Base-by-base conservation (phyloP, 1,140 invertebrate genomes). In the Pinna nobilis region DNA sequence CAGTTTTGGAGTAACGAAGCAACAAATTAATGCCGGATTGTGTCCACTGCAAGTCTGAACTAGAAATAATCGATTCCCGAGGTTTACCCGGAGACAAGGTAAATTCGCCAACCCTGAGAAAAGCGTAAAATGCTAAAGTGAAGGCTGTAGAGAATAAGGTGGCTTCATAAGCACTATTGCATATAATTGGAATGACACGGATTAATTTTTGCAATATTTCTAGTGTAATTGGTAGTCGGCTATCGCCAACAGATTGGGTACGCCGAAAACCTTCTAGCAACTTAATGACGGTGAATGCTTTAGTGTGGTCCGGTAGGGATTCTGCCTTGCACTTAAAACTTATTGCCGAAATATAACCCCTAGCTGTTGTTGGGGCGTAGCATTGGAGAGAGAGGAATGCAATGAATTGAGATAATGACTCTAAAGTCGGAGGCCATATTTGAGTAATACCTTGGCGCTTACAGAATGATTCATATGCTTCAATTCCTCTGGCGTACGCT, bases 1-100 rank as follows among this genome's bases (percentile, higher is more conserved):
- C 66, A 15, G 44, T 65, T 33, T 65, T 65, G 20, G 41, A 65
- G 5, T 13, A 41, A 13, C 25, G 20, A 28, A 65, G 25, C 41
- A 18, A 69, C 28, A 53, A 18, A 32, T 7, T 5, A 11, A 66
- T 15, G 7, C 35, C 35, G 55, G 30, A 25, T 13, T n/a, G 25
- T 15, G 28, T 59, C 20, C 30, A 59, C 5, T 13, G n/a, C 20
- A 59, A 32, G 35, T 59, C 55, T n/a, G 28, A 7, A 32, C 9
- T 15, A 15, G 11, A 7, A 1, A 59, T 9, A 3, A 33, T n/a
- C 30, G 55, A 59, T 5, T 25, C 30, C 20, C 18, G 53, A 25
- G 30, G 35, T 33, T 15, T 60, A 33, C 28, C 25, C 20, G 30
- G 6, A 13, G 50, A 7, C 23, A 53, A 13, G 9, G 50, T 53